Conservation (phyloP, 2,113 vertebrate species). For the Prietella phreatophila region DNA sequence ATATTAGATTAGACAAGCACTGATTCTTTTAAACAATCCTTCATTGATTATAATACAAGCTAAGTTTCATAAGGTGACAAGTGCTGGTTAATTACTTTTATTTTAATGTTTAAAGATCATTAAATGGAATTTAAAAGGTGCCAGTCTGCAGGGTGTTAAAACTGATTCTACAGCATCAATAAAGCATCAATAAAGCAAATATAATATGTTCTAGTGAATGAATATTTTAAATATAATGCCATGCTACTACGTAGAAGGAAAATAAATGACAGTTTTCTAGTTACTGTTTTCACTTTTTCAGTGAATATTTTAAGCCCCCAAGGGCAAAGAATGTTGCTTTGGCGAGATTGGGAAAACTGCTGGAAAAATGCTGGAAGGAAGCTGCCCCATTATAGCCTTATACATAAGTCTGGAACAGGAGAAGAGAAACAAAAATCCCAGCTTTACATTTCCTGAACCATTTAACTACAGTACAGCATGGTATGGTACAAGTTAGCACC, state of each 20-base stretch:
- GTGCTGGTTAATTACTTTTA: not conserved
- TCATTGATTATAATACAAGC: not conserved
- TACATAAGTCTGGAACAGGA: not conserved
- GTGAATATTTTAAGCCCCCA: slow-evolving; percentile 26
- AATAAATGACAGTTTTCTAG: not conserved
- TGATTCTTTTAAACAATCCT: not conserved
- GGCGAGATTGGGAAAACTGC: not conserved
- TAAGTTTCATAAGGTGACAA: not conserved
- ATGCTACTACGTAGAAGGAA: not conserved
- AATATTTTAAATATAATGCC: not conserved
- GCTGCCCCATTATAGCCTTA: not conserved
- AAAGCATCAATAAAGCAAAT: not conserved
- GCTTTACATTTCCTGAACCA: not conserved
- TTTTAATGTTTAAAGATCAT: not conserved
- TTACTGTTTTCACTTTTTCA: not conserved
- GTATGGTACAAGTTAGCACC: not conserved
- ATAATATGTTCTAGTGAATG: not conserved
- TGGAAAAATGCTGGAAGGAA: not conserved
- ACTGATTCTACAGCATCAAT: not conserved
- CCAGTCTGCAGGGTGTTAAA: not conserved
- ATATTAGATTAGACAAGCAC: not conserved
- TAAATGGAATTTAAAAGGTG: not conserved
- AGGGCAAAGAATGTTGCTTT: slow-evolving; percentile 12
- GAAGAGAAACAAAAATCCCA: not conserved
- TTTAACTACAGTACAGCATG: not conserved